A percentile compares a stretch with the other conserved stretches of the same genome.
Conservation (phyloP, 2,888 invertebrate species). For the Deilephila elpenor region DNA sequence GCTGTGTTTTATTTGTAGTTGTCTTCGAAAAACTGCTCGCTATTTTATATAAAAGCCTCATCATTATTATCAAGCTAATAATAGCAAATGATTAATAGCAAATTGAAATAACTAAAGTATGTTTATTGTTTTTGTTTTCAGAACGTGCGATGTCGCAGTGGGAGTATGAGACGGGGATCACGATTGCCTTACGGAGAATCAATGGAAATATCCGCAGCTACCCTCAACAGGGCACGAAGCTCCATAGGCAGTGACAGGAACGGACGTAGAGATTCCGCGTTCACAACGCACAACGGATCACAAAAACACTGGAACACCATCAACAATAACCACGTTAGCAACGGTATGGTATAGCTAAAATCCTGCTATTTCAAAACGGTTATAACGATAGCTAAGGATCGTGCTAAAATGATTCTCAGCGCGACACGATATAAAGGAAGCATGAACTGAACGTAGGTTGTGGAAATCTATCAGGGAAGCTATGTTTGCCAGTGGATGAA, state of each 20-base stretch:
- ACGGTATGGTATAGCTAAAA: conserved; percentile 62
- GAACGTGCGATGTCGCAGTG: conserved; percentile 67
- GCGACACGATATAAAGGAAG: not conserved
- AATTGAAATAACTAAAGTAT: no score
- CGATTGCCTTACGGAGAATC: conserved; percentile 78
- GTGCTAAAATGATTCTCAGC: not conserved
- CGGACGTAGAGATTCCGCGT: conserved; percentile 63
- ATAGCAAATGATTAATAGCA: no score
- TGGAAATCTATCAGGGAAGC: conserved; percentile 1
- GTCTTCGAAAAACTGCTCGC: no score
- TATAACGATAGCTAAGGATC: not conserved
- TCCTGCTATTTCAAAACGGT: conserved; percentile 3
- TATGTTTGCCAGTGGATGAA: not conserved
- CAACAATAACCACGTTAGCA: conserved; percentile 70
- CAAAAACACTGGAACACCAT: conserved; percentile 72
- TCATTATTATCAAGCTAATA: no score
- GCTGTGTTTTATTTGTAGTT: no score
- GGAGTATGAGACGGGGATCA: conserved; percentile 69
- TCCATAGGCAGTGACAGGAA: conserved; percentile 65
- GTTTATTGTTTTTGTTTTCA: conserved; percentile 39
- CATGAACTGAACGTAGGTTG: not conserved
- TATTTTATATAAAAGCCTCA: no score
- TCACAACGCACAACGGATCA: conserved; percentile 61
- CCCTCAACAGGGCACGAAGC: conserved; percentile 69
- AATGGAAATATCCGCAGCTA: conserved; percentile 80